These are phyloP conservation scores for Tylochromis polylepis DNA, from an alignment of 2,113 vertebrate genomes.

Conservation along the genomic window DNA sequence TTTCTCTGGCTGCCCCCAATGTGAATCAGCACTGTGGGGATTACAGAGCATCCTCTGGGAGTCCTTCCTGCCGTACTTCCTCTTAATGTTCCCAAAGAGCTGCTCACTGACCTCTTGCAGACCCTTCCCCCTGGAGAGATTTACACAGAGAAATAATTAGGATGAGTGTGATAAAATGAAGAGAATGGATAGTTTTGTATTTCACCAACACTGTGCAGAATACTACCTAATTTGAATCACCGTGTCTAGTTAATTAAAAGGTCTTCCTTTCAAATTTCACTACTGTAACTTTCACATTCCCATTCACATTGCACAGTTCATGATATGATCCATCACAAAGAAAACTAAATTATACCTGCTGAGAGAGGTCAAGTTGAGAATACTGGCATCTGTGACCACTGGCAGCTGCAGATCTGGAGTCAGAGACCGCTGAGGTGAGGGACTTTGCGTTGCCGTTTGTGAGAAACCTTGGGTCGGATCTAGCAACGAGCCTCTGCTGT, in stretches of 20 bases:
- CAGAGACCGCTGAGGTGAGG: slow-evolving; percentile 63
- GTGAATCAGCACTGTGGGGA: slow-evolving; percentile 76
- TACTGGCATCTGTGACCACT: slow-evolving; percentile 71
- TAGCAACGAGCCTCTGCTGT: slow-evolving; percentile 73
- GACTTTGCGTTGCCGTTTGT: slow-evolving; percentile 65
- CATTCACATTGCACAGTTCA: not conserved
- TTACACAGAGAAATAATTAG: slow-evolving; percentile 14
- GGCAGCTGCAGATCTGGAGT: slow-evolving; percentile 69
- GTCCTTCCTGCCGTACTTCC: slow-evolving; percentile 91
- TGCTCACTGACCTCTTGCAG: slow-evolving; percentile 82
- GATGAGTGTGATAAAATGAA: slow-evolving; percentile 15
- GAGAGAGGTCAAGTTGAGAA: slow-evolving; percentile 71
- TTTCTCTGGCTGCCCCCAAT: slow-evolving; percentile 84
- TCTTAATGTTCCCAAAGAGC: slow-evolving; percentile 80
- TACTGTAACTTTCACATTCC: not conserved
- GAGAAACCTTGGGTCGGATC: slow-evolving; percentile 77
- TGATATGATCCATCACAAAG: not conserved
- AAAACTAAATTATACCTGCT: slow-evolving; percentile 56
- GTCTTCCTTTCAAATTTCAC: not conserved
- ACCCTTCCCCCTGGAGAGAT: slow-evolving; percentile 76
- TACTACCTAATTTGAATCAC: not conserved
- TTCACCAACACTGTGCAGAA: not conserved
- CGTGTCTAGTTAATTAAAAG: not conserved
- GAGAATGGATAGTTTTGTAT: not conserved
- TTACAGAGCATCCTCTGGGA: slow-evolving; percentile 74